Evolutionary conservation across 1,140 invertebrate species (phyloP).

Genomic region (Campoletis sonorensis): DNA sequence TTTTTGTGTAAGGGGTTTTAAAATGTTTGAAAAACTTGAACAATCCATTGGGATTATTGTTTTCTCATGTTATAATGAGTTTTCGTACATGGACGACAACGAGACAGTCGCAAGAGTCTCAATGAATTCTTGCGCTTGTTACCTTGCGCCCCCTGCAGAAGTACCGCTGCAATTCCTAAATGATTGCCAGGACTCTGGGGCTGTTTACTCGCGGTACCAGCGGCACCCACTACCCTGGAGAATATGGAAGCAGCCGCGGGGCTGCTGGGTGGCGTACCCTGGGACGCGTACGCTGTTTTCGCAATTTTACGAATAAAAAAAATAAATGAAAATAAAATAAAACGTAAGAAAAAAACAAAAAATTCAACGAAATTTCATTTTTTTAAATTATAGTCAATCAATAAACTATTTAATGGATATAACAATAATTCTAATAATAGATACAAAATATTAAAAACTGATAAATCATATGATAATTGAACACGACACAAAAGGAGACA

Average conservation of each 20-base stretch:
- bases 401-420: not conserved
- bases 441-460: not conserved
- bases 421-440: not conserved
- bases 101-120: constrained; percentile 32
- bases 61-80: not conserved
- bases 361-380: constrained; percentile 14
- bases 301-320: constrained; percentile 58
- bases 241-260: constrained; percentile 69
- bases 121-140: constrained; percentile 51
- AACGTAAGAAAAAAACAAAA: constrained; percentile 15
- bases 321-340: constrained; percentile 37
- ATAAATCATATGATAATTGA: not conserved
- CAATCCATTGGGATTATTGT: not conserved
- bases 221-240: constrained; percentile 68
- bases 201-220: constrained; percentile 65
- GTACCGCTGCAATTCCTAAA: constrained; percentile 73
- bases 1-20: not conserved
- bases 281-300: constrained; percentile 64
- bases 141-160: constrained; percentile 75
- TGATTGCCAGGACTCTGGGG: constrained; percentile 65
- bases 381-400: not conserved
- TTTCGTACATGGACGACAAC: constrained; percentile 28
- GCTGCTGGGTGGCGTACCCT: constrained; percentile 72
- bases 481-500: not conserved
- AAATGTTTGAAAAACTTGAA: not conserved